phyloP scores from a whole-genome alignment of 2,888 invertebrate species.

The Disparrhopalites patrizii region DNA sequence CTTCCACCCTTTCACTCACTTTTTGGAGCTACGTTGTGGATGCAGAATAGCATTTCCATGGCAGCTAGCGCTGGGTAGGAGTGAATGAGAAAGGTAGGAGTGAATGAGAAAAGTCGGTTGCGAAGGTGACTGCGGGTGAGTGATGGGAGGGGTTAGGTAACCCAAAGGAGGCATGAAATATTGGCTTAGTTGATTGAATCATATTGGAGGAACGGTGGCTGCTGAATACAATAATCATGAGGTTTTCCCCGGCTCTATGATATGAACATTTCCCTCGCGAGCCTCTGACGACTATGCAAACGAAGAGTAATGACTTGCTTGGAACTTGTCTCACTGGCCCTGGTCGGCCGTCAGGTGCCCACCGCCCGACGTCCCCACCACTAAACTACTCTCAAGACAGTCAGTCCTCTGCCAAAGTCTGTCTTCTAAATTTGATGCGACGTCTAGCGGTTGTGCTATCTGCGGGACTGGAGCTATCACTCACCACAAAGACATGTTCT shows the following conservation, averaged over 20 bases:
- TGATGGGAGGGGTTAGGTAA: neutral
- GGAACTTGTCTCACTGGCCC: neutral
- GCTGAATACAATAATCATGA: neutral
- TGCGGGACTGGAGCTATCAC: neutral
- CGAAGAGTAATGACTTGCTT: constrained; percentile 19
- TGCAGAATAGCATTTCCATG: too few species aligned
- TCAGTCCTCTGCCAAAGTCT: too few species aligned
- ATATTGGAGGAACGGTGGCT: neutral
- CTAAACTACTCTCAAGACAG: too few species aligned
- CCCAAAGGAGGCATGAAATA: neutral
- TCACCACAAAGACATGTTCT: too few species aligned
- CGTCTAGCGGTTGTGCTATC: too few species aligned
- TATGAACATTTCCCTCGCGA: constrained; percentile 9
- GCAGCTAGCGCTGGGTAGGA: too few species aligned
- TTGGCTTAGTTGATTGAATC: neutral
- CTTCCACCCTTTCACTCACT: too few species aligned
- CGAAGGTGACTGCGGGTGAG: too few species aligned
- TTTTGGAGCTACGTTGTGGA: too few species aligned
- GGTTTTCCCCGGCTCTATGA: neutral
- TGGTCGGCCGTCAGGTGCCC: neutral
- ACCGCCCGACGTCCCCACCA: too few species aligned
- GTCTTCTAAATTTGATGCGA: neutral
- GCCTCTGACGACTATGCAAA: constrained; percentile 11
- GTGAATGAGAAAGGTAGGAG: too few species aligned
- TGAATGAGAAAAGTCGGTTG: too few species aligned